Percentiles rank a stretch among this genome's conserved stretches.
phyloP scores from a whole-genome alignment of 37 sponge, comb jelly and placozoan species.

The Hexactinellida sp. region DNA sequence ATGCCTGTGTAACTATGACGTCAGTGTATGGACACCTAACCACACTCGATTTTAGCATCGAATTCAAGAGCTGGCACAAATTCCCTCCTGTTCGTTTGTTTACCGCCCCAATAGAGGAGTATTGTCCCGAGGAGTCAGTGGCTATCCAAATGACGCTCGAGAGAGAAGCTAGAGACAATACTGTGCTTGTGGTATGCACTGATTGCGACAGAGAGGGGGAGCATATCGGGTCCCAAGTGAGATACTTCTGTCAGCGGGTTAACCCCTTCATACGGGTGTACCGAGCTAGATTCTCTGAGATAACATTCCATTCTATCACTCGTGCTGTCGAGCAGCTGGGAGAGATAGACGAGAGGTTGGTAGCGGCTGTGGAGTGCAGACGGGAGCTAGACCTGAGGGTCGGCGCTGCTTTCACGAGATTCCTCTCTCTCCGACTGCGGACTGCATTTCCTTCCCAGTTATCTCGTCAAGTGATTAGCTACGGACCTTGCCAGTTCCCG shows the following conservation, averaged over 20 bases:
- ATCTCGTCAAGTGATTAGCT: slow-evolving; percentile 68
- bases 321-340: slow-evolving; percentile 57
- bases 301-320: slow-evolving; percentile 70
- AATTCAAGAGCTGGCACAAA: slow-evolving; percentile 58
- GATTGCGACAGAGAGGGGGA: slow-evolving; percentile 99
- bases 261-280: slow-evolving; percentile 53
- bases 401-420: slow-evolving; percentile 97
- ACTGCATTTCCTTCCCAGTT: slow-evolving; percentile 54
- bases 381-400: slow-evolving; percentile 80
- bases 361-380: slow-evolving; percentile 76
- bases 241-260: slow-evolving; percentile 55
- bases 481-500: slow-evolving; percentile 98
- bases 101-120: not conserved
- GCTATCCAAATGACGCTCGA: slow-evolving; percentile 51
- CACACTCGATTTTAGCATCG: slow-evolving; percentile 61
- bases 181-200: slow-evolving; percentile 78
- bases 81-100: not conserved
- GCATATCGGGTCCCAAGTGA: slow-evolving; percentile 80
- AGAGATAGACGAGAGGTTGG: slow-evolving; percentile 31
- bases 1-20: slow-evolving; percentile 42
- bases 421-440: slow-evolving; percentile 66
- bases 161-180: slow-evolving; percentile 46
- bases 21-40: slow-evolving; percentile 97
- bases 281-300: slow-evolving; percentile 91
- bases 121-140: not conserved